Conservation (phyloP, 2,888 invertebrate species). For the Nemurella pictetii region DNA sequence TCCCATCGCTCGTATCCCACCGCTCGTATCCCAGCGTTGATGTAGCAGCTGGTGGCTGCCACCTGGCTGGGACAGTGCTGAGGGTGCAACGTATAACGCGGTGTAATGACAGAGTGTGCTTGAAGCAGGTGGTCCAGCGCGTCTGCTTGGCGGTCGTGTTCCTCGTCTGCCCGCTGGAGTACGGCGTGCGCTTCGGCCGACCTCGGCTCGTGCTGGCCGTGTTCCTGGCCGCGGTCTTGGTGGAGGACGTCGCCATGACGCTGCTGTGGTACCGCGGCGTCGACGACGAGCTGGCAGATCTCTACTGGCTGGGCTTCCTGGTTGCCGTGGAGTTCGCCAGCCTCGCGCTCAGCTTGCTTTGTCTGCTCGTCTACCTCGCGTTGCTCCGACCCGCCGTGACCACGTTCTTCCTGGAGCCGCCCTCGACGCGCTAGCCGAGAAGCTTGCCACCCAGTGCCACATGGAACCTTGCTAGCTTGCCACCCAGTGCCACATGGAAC, state of each 20-base stretch:
- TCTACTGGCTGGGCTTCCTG: conserved; percentile 72
- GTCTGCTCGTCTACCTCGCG: conserved; percentile 66
- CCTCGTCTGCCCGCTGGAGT: conserved; percentile 76
- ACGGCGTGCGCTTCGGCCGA: conserved; percentile 75
- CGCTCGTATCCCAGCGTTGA: too few species aligned
- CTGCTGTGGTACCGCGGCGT: conserved; percentile 60
- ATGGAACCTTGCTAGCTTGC: too few species aligned
- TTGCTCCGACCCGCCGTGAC: conserved; percentile 59
- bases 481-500: too few species aligned
- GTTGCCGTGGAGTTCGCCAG: conserved; percentile 65
- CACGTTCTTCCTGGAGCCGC: neutral
- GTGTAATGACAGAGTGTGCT: too few species aligned
- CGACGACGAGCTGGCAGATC: conserved; percentile 60
- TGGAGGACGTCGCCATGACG: conserved; percentile 71
- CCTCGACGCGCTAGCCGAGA: too few species aligned
- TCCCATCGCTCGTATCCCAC: too few species aligned
- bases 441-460: too few species aligned
- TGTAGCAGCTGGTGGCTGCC: too few species aligned
- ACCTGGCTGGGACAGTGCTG: too few species aligned
- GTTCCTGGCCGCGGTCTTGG: conserved; percentile 66
- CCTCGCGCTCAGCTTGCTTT: conserved; percentile 60
- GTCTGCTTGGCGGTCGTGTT: conserved; percentile 74
- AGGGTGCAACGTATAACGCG: too few species aligned
- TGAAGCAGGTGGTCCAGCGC: conserved; percentile 55
- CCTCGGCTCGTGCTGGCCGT: conserved; percentile 69